Conservation (phyloP, 53 echinoderm and acorn worm species). For the Arbacia lixula region DNA sequence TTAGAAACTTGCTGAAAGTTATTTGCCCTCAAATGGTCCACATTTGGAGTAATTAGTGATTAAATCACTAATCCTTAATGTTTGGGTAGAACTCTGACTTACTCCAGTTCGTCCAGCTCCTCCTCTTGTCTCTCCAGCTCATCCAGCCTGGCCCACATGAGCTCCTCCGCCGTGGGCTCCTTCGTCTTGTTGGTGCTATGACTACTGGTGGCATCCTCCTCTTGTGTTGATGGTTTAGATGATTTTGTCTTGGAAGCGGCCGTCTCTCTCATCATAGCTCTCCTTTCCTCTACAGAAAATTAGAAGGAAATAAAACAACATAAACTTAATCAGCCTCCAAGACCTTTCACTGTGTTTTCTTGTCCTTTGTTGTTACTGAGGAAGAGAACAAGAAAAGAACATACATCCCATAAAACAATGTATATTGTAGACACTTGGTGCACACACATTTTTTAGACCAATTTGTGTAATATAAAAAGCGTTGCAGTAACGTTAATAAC, state of each 20-base stretch:
- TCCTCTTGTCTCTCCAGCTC: slow-evolving; percentile 87
- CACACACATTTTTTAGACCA: too few relatives aligned
- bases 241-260: neutral
- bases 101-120: slow-evolving; percentile 81
- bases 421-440: too few relatives aligned
- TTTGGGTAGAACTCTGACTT: too few relatives aligned
- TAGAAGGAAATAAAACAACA: neutral
- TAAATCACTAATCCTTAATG: too few relatives aligned
- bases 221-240: neutral
- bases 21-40: too few relatives aligned
- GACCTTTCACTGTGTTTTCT: neutral
- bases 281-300: slow-evolving; percentile 22
- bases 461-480: too few relatives aligned
- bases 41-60: too few relatives aligned
- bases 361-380: too few relatives aligned
- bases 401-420: too few relatives aligned
- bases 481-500: too few relatives aligned
- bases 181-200: neutral
- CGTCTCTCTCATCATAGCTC: slow-evolving; percentile 10
- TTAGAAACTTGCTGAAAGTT: too few relatives aligned
- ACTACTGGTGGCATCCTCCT: neutral
- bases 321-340: neutral
- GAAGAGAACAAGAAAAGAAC: too few relatives aligned
- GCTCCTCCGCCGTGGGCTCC: slow-evolving; percentile 45
- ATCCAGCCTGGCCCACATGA: slow-evolving; percentile 85